Evolutionary conservation across 2,888 invertebrate genomes (phyloP).

Genomic region (Dysmachus trigonus): DNA sequence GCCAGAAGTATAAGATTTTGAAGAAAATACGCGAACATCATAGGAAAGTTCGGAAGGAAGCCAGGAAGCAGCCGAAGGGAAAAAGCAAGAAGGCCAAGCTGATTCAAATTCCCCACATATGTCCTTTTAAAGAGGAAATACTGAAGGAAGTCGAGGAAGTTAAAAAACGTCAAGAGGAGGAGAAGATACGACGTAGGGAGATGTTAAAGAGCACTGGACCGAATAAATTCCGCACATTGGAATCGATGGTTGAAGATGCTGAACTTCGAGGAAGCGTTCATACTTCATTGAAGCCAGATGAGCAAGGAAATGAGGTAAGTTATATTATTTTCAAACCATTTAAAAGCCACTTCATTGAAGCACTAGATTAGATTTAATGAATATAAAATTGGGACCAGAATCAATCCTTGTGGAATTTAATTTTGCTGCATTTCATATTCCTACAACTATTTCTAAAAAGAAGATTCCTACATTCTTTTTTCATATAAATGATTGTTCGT

Average conservation of each 20-base stretch:
- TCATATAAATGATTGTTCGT: too few species aligned
- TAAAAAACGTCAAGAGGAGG: slow-evolving; percentile 69
- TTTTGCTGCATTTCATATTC: too few species aligned
- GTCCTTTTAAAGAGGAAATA: slow-evolving; percentile 95
- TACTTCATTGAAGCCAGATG: slow-evolving; percentile 68
- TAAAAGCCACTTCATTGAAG: too few species aligned
- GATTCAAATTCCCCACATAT: slow-evolving; percentile 89
- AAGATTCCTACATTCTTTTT: too few species aligned
- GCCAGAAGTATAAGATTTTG: slow-evolving; percentile 84
- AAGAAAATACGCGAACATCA: slow-evolving; percentile 92
- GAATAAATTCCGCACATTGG: slow-evolving; percentile 64
- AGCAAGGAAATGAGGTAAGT: slow-evolving; percentile 60
- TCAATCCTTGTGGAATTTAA: too few species aligned
- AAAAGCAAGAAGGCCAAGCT: slow-evolving; percentile 68
- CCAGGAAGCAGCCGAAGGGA: slow-evolving; percentile 81
- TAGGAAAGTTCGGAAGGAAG: slow-evolving; percentile 78
- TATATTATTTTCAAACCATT: not conserved
- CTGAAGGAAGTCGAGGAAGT: slow-evolving; percentile 82
- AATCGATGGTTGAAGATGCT: slow-evolving; percentile 70
- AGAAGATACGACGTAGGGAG: slow-evolving; percentile 69
- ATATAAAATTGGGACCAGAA: too few species aligned
- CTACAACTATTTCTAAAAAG: too few species aligned
- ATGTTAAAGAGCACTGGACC: slow-evolving; percentile 59
- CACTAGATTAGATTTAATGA: too few species aligned
- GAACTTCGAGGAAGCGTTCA: slow-evolving; percentile 74